Percentiles rank a stretch among this genome's conserved stretches.
Evolutionary conservation across 2,888 invertebrate genomes (phyloP).

Genomic region (Merodon equestris): DNA sequence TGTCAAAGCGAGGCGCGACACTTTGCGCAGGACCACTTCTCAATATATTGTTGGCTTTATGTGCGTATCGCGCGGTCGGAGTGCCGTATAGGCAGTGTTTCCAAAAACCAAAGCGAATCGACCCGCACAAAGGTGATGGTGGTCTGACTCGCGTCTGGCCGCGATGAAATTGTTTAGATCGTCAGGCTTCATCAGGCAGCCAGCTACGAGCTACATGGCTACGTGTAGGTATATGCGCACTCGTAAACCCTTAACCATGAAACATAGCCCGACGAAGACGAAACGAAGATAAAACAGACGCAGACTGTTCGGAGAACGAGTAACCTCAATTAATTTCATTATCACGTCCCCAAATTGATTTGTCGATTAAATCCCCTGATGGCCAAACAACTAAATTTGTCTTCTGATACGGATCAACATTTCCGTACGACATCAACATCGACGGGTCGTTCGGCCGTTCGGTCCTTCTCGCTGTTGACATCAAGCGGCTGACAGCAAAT

Average conservation of each 20-base stretch:
- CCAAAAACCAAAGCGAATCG: constrained; percentile 64
- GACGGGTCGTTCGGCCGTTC: constrained; percentile 16
- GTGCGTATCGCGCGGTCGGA: constrained; percentile 29
- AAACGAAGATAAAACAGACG: constrained; percentile 41
- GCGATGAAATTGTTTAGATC: no score
- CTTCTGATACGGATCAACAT: constrained; percentile 67
- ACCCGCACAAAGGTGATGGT: constrained; percentile 64
- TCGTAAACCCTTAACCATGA: constrained; percentile 67
- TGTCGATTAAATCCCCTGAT: constrained; percentile 70
- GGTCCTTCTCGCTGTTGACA: constrained; percentile 47
- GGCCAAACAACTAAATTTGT: constrained; percentile 70
- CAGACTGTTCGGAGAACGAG: constrained; percentile 45
- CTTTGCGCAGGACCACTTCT: constrained; percentile 30
- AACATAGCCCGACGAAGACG: constrained; percentile 45
- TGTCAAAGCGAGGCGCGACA: constrained; percentile 60
- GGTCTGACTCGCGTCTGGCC: constrained; percentile 34
- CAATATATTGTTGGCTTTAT: constrained; percentile 64
- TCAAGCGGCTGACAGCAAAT: constrained; percentile 64
- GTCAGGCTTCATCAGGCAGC: no score
- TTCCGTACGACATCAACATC: constrained; percentile 41
- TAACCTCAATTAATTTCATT: constrained; percentile 72
- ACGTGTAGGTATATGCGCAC: not conserved
- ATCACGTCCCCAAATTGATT: constrained; percentile 71
- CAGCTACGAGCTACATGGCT: constrained; percentile 1
- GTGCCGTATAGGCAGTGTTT: no score